Evolutionary conservation across 1,140 invertebrate genomes (phyloP).

Genomic region (Drosophila pseudoobscura): DNA sequence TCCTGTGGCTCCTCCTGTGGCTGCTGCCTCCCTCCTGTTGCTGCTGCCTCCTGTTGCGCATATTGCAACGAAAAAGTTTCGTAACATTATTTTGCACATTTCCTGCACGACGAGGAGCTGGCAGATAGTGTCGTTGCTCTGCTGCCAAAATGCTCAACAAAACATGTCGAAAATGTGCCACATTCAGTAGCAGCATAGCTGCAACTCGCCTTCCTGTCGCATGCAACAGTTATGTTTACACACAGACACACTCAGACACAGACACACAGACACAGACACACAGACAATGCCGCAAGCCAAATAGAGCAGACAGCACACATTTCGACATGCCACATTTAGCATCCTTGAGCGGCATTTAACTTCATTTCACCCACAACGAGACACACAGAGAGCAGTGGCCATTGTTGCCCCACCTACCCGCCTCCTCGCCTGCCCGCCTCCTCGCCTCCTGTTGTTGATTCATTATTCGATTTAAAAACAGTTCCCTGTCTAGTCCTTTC

Average conservation of each 20-base stretch:
- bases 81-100: slow-evolving; percentile 79
- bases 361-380: slow-evolving; percentile 60
- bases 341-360: slow-evolving; percentile 80
- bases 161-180: slow-evolving; percentile 82
- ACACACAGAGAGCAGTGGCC: slow-evolving; percentile 18
- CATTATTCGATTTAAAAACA: slow-evolving; percentile 64
- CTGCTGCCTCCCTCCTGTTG: background rate
- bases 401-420: background rate
- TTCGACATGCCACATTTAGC: slow-evolving; percentile 79
- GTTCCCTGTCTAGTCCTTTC: slow-evolving; percentile 27
- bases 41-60: slow-evolving; percentile 73
- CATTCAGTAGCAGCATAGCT: slow-evolving; percentile 59
- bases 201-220: slow-evolving; percentile 22
- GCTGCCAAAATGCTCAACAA: slow-evolving; percentile 78
- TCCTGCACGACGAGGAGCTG: slow-evolving; percentile 65
- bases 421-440: background rate
- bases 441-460: slow-evolving; percentile 30
- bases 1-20: too few relatives aligned
- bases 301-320: slow-evolving; percentile 67
- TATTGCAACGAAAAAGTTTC: slow-evolving; percentile 77
- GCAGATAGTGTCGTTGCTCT: slow-evolving; percentile 44
- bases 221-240: slow-evolving; percentile 70
- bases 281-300: slow-evolving; percentile 68
- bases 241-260: background rate
- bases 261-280: slow-evolving; percentile 4